Evolutionary conservation across 2,113 vertebrate genomes (phyloP), one percentile per base, ranked within the genome.

Genomic region (Guaruba guarouba): DNA sequence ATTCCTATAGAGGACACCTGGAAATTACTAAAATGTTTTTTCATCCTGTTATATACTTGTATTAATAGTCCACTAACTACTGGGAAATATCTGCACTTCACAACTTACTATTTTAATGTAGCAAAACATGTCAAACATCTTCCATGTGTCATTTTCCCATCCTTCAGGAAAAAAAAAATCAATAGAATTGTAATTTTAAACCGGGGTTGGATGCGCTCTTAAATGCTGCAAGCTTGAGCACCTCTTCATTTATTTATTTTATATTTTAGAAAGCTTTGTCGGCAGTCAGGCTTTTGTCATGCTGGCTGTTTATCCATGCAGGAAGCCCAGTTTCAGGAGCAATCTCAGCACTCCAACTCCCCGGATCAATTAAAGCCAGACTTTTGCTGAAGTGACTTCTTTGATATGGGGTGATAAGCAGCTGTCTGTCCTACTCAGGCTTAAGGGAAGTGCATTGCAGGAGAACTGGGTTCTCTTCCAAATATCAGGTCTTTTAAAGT

Each of bases 171-270:
- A 23, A 52, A 74, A 69, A 49, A 23, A 55, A 22, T 91, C 84
- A 48, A 93, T 89, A 54, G 66, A 48, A 64, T 39, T 92, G 85
- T 79, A n/a, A 86, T 92, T 82, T 86, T 69, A 78, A 64, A 64
- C 59, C 37, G 17, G 9, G 57, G 25, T 66, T 52, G 62, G 77
- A 74, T 5, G 39, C 66, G 81, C 76, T 86, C 88, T 92, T 74
- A 74, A n/a, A 66, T 69, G 81, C 80, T 86, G 80, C 59, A 33
- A 49, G 29, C 54, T 48, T 2, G 3, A 92, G 90, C 78, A 10
- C 67, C 82, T 90, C 82, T 59, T 84, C 48, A 48, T 88, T 91
- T 86, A 82, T 91, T 95, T 77, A 73, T 82, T 82, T 93, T 31
- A 7, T 57, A 44, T 76, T 92, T 90, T 48, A 75, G 86, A 84